A percentile compares a stretch with the other conserved stretches of the same genome.
These are phyloP conservation scores for Nomia melanderi DNA, from an alignment of 1,140 invertebrate genomes.

Conservation along the genomic window DNA sequence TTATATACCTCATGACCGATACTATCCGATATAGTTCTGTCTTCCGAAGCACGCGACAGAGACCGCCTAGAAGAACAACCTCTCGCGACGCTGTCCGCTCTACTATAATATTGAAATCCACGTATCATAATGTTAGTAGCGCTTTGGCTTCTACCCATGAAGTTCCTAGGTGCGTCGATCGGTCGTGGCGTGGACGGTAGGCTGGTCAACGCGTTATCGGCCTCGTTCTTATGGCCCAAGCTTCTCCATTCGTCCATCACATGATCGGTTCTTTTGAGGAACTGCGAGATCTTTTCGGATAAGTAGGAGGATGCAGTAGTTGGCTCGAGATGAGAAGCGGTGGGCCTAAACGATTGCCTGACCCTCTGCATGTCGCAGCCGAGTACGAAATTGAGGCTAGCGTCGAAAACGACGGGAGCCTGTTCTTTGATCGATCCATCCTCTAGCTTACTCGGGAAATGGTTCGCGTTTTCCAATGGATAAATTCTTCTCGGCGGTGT, in stretches of 20 bases:
- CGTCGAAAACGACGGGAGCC: constrained; percentile 89
- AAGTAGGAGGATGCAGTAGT: constrained; percentile 88
- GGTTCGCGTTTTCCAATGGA: constrained; percentile 83
- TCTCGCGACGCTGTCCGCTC: constrained; percentile 79
- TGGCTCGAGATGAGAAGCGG: constrained; percentile 87
- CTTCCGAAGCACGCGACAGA: constrained; percentile 77
- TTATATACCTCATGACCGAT: constrained; percentile 81
- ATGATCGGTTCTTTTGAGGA: constrained; percentile 90
- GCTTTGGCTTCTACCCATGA: constrained; percentile 85
- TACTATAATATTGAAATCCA: constrained; percentile 87
- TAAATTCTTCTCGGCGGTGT: constrained; percentile 84
- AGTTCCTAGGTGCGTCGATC: constrained; percentile 62
- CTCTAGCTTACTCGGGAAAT: constrained; percentile 74
- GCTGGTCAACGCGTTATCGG: constrained; percentile 71
- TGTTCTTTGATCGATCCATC: constrained; percentile 85
- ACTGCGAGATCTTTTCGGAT: constrained; percentile 88
- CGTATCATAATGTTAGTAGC: constrained; percentile 90
- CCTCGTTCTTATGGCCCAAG: constrained; percentile 83
- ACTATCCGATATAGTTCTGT: constrained; percentile 84
- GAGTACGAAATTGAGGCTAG: constrained; percentile 89
- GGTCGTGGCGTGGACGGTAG: constrained; percentile 12
- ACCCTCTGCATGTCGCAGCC: constrained; percentile 86
- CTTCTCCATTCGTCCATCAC: constrained; percentile 91
- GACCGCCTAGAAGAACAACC: constrained; percentile 74
- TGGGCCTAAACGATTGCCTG: constrained; percentile 85